These are phyloP conservation scores for Hyles vespertilio DNA, from an alignment of 1,140 invertebrate genomes.

Conservation along the genomic window DNA sequence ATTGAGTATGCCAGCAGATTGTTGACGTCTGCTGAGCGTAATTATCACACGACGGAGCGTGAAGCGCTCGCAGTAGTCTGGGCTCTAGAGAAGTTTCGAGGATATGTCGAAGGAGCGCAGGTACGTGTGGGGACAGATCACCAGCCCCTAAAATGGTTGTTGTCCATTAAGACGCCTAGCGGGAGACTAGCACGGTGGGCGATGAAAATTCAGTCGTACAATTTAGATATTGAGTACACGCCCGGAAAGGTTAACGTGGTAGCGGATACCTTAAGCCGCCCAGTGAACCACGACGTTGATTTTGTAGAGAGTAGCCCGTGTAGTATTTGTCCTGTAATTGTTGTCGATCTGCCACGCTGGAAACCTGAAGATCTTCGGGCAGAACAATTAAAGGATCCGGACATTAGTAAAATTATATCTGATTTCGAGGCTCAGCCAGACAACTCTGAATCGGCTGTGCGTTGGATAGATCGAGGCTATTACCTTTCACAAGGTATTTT, in stretches of 20 bases:
- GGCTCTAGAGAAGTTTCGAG: constrained; percentile 56
- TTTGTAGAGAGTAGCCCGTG: constrained; percentile 18
- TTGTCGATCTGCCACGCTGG: constrained; percentile 10
- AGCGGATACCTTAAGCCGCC: constrained; percentile 28
- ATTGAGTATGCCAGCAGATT: constrained; percentile 9
- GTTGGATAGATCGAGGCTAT: constrained; percentile 16
- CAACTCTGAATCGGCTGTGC: constrained; percentile 7
- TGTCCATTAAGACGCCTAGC: constrained; percentile 51
- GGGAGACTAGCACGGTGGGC: constrained; percentile 62
- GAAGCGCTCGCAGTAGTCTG: constrained; percentile 70
- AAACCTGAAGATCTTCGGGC: constrained; percentile 10
- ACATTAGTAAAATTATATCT: constrained; percentile 12
- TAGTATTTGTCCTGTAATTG: constrained; percentile 5
- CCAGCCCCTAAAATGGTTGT: constrained; percentile 66
- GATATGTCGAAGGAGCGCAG: constrained; percentile 41
- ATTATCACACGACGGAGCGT: constrained; percentile 45
- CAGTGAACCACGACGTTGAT: constrained; percentile 10
- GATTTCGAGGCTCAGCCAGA: constrained; percentile 10
- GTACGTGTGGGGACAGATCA: constrained; percentile 47
- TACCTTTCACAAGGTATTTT: constrained; percentile 15
- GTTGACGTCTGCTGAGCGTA: constrained; percentile 7
- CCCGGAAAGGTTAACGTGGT: constrained; percentile 30
- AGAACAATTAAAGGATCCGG: constrained; percentile 17
- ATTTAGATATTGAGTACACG: constrained; percentile 32
- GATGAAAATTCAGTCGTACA: constrained; percentile 55